These are phyloP conservation scores for Azorinus chamasolen DNA, from an alignment of 2,888 invertebrate species.

Conservation along the genomic window DNA sequence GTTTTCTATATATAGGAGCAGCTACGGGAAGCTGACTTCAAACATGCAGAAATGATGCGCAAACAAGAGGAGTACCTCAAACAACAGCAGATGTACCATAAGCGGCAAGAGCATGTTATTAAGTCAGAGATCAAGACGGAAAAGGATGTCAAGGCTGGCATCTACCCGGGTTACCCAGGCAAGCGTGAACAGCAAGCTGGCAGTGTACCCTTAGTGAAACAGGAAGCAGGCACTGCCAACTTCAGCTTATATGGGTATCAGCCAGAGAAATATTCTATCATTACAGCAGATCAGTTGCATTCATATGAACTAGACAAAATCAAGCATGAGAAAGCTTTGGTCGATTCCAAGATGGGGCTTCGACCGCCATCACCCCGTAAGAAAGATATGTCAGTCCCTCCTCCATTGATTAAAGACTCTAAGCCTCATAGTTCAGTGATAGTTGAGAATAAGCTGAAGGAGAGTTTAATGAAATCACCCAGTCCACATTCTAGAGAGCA, in stretches of 20 bases:
- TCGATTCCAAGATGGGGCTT: slow-evolving; percentile 61
- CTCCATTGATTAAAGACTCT: slow-evolving; percentile 78
- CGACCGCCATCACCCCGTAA: slow-evolving; percentile 64
- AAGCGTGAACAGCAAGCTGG: slow-evolving; percentile 39
- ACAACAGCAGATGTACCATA: slow-evolving; percentile 43
- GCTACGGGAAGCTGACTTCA: slow-evolving; percentile 54
- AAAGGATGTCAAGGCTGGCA: slow-evolving; percentile 41
- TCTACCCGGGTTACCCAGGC: slow-evolving; percentile 31
- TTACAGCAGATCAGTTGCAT: slow-evolving; percentile 84
- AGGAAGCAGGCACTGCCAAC: slow-evolving; percentile 60
- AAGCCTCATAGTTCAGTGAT: slow-evolving; percentile 81
- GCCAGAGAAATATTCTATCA: slow-evolving; percentile 84
- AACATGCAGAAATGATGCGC: slow-evolving; percentile 64
- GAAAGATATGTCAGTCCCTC: slow-evolving; percentile 71
- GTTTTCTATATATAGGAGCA: slow-evolving; percentile 48
- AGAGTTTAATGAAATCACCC: slow-evolving; percentile 56
- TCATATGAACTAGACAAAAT: slow-evolving; percentile 78
- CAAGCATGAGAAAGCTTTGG: slow-evolving; percentile 68
- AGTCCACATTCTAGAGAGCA: slow-evolving; percentile 68
- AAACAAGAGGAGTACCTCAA: slow-evolving; percentile 49
- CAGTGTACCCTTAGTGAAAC: slow-evolving; percentile 39
- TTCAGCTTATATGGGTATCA: slow-evolving; percentile 86
- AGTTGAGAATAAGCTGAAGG: slow-evolving; percentile 80
- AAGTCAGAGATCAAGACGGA: slow-evolving; percentile 58
- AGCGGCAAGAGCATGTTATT: slow-evolving; percentile 21